Evolutionary conservation across 2,888 invertebrate genomes (phyloP), one percentile per base, ranked within the genome.

Genomic region (Rutpela maculata): DNA sequence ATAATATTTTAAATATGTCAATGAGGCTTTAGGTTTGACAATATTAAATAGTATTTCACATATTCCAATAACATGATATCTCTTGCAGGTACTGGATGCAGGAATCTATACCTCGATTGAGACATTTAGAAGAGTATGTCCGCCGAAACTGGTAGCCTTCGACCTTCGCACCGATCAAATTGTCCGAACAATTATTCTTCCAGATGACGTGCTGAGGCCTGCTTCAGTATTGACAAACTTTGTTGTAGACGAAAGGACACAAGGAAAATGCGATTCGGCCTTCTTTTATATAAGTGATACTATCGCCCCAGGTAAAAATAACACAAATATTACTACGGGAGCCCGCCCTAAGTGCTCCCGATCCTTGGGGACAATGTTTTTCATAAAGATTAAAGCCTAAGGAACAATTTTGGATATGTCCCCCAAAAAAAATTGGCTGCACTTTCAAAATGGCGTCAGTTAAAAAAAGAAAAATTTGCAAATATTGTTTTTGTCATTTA

Each of bases 261-360:
- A 92, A 43, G 91, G 92, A 1, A 91, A 91, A 59, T 97, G 96
- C 84, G 96, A 96, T 85, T 93, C 95, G 83, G 93, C 95, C 15
- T 95, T 95, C 86, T 93, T 94, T 0, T 97, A 97, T 88, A 95
- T 96, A 82, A 93, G 93, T 55, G 96, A 97, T 87, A 96, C 96
- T 0, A 94, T 95, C 22, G 95, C 95, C 78, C 95, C 96, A 84
- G 95, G 95, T 94, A 80, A 55, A 78, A 9, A 22, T 22, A 19
- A 57, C 18, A 35, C 2, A 26, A n/a, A n/a, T n/a, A n/a, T n/a
- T n/a, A n/a, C n/a, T n/a, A n/a, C n/a, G n/a, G n/a, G n/a, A n/a
- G n/a, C n/a, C n/a, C n/a, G n/a, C n/a, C n/a, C n/a, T n/a, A n/a
- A n/a, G n/a, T n/a, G n/a, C n/a, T n/a, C n/a, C n/a, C n/a, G n/a